phyloP scores from a whole-genome alignment of 2,888 invertebrate species.

The Abrostola triplasia region DNA sequence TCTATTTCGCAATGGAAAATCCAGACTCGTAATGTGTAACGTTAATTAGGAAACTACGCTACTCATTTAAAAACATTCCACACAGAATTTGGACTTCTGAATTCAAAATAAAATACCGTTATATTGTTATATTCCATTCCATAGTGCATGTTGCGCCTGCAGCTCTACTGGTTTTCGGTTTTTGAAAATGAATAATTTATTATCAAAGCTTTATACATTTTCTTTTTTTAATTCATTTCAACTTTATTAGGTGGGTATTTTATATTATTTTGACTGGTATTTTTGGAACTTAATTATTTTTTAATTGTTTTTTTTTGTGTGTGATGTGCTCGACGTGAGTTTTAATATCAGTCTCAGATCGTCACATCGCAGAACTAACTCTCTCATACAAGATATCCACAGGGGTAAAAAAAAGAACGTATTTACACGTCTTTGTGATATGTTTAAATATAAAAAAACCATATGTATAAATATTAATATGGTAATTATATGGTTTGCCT shows the following conservation, averaged over 20 bases:
- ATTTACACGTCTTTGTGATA: too few relatives aligned
- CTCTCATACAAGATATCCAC: too few relatives aligned
- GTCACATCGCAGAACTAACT: too few relatives aligned
- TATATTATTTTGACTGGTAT: too few relatives aligned
- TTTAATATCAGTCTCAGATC: too few relatives aligned
- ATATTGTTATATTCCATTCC: neutral
- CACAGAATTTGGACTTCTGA: neutral
- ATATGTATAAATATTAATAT: too few relatives aligned
- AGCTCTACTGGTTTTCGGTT: neutral
- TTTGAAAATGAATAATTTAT: neutral
- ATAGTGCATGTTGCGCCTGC: neutral
- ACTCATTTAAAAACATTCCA: constrained; percentile 42
- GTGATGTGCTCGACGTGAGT: too few relatives aligned
- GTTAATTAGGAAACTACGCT: constrained; percentile 36
- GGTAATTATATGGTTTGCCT: too few relatives aligned
- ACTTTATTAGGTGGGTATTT: neutral
- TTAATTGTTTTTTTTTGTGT: too few relatives aligned
- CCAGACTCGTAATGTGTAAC: constrained; percentile 20
- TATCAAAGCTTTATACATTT: neutral
- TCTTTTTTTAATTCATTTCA: neutral
- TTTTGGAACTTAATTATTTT: too few relatives aligned
- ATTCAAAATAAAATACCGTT: neutral
- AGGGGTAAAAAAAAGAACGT: too few relatives aligned
- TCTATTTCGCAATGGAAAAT: constrained; percentile 17
- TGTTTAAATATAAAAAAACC: too few relatives aligned